A percentile compares a stretch with the other conserved stretches of the same genome.
Conservation (phyloP, 1,140 invertebrate species). For the Sesamia nonagrioides region DNA sequence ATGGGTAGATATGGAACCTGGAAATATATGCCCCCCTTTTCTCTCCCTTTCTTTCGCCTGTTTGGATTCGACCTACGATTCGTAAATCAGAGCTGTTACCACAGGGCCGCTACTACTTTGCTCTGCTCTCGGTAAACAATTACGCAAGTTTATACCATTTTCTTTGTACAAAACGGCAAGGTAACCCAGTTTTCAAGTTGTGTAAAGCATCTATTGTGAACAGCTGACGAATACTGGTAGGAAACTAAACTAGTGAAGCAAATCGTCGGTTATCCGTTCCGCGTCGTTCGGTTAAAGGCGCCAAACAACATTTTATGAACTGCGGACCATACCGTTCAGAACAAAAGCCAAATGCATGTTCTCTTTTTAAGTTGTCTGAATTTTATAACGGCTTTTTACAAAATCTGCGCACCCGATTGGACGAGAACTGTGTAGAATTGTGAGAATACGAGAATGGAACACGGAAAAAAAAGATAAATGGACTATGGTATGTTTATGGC, state of each 20-base stretch:
- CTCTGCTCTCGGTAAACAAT: too few relatives aligned
- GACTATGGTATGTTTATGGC: background rate
- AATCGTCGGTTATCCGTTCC: background rate
- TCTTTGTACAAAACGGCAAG: background rate
- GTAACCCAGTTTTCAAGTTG: background rate
- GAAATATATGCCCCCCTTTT: too few relatives aligned
- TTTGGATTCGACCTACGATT: too few relatives aligned
- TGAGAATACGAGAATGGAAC: background rate
- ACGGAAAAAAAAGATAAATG: background rate
- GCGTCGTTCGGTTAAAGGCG: background rate
- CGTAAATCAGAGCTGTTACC: too few relatives aligned
- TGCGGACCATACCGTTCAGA: background rate
- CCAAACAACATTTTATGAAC: slow-evolving; percentile 28
- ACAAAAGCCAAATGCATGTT: background rate
- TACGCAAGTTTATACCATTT: background rate
- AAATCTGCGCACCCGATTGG: slow-evolving; percentile 2
- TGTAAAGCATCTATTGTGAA: background rate
- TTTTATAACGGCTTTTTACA: background rate
- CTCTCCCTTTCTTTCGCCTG: too few relatives aligned
- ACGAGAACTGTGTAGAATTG: background rate
- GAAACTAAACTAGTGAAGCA: background rate
- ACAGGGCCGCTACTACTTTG: too few relatives aligned
- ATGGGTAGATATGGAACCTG: too few relatives aligned
- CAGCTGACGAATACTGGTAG: background rate
- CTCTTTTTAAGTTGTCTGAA: background rate